Evolutionary conservation across 2,113 vertebrate species (phyloP).

Genomic region (Nannobrachium achirus): DNA sequence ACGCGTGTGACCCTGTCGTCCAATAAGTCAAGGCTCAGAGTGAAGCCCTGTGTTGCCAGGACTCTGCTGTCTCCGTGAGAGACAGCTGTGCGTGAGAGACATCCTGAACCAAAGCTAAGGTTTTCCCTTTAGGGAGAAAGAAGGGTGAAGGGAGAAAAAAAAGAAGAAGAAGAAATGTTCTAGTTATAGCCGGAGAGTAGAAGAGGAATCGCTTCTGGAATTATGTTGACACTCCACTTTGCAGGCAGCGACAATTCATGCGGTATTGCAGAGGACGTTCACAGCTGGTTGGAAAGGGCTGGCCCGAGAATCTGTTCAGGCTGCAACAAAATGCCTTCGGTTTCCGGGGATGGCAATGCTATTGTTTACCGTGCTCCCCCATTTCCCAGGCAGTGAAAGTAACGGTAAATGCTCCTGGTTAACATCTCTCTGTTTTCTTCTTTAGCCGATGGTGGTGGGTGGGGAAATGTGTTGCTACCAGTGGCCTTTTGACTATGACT

Average conservation of each 20-base stretch:
- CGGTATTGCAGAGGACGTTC: constrained; percentile 55
- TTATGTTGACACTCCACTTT: constrained; percentile 71
- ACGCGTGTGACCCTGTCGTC: constrained; percentile 49
- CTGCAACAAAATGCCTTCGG: constrained; percentile 44
- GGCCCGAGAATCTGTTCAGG: constrained; percentile 55
- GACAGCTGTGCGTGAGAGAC: constrained; percentile 22
- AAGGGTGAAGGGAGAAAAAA: neutral
- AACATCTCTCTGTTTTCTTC: constrained; percentile 3
- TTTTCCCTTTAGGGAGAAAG: constrained; percentile 14
- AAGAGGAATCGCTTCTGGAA: constrained; percentile 66
- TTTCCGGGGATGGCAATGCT: constrained; percentile 43
- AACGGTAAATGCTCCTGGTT: constrained; percentile 12
- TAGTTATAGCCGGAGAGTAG: constrained; percentile 32
- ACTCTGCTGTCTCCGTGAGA: constrained; percentile 25
- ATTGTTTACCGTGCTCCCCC: constrained; percentile 38
- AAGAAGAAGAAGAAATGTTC: constrained; percentile 10
- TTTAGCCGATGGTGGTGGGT: constrained; percentile 5
- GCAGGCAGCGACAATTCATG: constrained; percentile 55
- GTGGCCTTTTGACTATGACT: no score
- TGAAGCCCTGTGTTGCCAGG: constrained; percentile 50
- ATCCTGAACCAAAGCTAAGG: constrained; percentile 38
- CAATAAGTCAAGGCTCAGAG: constrained; percentile 64
- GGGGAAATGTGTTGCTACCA: no score
- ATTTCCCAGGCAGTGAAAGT: constrained; percentile 35
- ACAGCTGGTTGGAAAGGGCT: constrained; percentile 41